Evolutionary conservation across 2,888 invertebrate species (phyloP).

Genomic region (Chrysolina haemoptera): DNA sequence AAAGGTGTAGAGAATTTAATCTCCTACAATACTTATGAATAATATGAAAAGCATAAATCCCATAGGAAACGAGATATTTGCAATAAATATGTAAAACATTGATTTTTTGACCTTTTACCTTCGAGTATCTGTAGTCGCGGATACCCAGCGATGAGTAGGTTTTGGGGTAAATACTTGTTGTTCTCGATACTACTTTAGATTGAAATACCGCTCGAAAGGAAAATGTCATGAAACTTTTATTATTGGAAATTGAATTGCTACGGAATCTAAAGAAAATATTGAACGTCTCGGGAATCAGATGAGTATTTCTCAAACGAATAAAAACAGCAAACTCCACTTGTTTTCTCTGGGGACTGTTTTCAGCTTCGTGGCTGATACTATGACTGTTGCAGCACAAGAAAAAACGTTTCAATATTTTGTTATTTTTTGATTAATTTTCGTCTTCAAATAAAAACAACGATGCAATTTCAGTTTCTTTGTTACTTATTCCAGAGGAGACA

Average conservation of each 20-base stretch:
- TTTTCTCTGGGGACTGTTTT: conserved; percentile 3
- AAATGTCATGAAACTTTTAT: conserved; percentile 58
- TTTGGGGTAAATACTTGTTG: no score
- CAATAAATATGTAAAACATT: no score
- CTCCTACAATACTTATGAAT: no score
- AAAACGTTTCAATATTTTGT: background rate
- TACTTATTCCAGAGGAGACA: background rate
- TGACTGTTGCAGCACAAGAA: background rate
- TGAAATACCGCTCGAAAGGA: conserved; percentile 32
- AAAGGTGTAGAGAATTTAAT: no score
- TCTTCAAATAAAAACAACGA: background rate
- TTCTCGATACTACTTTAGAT: no score
- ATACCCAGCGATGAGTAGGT: no score
- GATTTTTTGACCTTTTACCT: no score
- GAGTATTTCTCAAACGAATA: conserved; percentile 50
- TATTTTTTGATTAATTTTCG: background rate
- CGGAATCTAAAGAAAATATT: conserved; percentile 58
- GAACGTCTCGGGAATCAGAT: conserved; percentile 51
- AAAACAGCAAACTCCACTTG: conserved; percentile 25
- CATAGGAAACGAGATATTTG: no score
- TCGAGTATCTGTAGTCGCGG: no score
- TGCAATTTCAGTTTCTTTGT: background rate
- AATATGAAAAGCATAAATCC: no score
- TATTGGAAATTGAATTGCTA: conserved; percentile 57
- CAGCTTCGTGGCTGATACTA: conserved; percentile 11